Conservation (phyloP, 2,797 vertebrate genomes). For the Rousettus madagascariensis region DNA sequence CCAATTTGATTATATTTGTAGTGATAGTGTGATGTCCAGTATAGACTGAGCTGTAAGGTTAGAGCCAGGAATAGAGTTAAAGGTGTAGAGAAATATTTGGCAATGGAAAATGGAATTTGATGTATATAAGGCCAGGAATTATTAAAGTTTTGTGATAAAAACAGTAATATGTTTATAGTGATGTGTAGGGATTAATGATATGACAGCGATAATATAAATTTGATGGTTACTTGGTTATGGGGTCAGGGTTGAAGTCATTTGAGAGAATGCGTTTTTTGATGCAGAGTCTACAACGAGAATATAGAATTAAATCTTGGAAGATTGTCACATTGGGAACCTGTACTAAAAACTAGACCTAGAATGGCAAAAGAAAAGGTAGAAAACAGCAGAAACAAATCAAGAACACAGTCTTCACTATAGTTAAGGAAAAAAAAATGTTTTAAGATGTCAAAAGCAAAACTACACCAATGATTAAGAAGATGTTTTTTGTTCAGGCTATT, state of each 20-base stretch:
- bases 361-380: neutral
- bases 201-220: neutral
- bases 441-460: neutral
- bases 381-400: neutral
- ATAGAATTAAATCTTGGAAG: neutral
- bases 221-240: neutral
- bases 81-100: neutral
- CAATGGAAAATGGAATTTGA: neutral
- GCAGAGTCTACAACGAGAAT: neutral
- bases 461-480: neutral
- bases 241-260: neutral
- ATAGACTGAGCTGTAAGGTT: neutral
- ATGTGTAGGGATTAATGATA: neutral
- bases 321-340: neutral
- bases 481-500: neutral
- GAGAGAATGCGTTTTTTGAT: neutral
- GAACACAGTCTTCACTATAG: neutral
- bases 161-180: neutral
- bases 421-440: neutral
- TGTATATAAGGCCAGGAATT: neutral
- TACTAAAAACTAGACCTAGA: neutral
- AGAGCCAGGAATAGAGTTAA: neutral
- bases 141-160: conserved; percentile 11
- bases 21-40: neutral
- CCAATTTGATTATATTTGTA: neutral